These are phyloP conservation scores for Etheostoma spectabile DNA, from an alignment of 2,113 vertebrate genomes.

Conservation along the genomic window DNA sequence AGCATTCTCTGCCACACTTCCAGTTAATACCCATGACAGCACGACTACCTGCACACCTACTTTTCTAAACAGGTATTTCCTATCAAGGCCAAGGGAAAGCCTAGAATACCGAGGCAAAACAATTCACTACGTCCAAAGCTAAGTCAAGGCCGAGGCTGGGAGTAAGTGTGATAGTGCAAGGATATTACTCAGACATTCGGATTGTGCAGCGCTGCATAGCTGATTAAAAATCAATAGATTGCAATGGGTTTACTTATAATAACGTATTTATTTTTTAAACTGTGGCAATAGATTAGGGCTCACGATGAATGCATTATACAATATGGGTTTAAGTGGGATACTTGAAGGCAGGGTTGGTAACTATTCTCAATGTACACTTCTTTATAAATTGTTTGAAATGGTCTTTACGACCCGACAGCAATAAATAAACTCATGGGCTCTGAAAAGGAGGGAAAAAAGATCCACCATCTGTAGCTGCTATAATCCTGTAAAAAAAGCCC, in stretches of 20 bases:
- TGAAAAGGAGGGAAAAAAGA: too few relatives aligned
- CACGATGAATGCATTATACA: background rate
- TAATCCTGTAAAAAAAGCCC: too few relatives aligned
- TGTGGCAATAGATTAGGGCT: background rate
- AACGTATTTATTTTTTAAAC: conserved; percentile 24
- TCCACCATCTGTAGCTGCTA: too few relatives aligned
- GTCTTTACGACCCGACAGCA: too few relatives aligned
- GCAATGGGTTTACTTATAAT: conserved; percentile 6
- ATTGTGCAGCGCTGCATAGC: conserved; percentile 26
- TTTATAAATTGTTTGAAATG: too few relatives aligned
- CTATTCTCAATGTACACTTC: too few relatives aligned
- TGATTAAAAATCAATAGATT: conserved; percentile 51
- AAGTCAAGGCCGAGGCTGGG: conserved; percentile 45
- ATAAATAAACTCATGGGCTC: too few relatives aligned
- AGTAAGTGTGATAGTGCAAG: conserved; percentile 3
- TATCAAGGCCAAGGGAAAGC: conserved; percentile 60
- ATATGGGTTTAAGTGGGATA: background rate
- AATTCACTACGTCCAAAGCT: conserved; percentile 37
- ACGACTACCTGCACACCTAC: conserved; percentile 18
- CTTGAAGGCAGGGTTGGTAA: too few relatives aligned
- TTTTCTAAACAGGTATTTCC: conserved; percentile 57
- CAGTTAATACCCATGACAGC: conserved; percentile 34
- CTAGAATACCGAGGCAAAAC: conserved; percentile 52
- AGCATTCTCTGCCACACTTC: conserved; percentile 4
- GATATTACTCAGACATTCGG: conserved; percentile 39